Evolutionary conservation across 1,140 invertebrate species (phyloP), one percentile per base, ranked within the genome.

Genomic region (Sitophilus oryzae): DNA sequence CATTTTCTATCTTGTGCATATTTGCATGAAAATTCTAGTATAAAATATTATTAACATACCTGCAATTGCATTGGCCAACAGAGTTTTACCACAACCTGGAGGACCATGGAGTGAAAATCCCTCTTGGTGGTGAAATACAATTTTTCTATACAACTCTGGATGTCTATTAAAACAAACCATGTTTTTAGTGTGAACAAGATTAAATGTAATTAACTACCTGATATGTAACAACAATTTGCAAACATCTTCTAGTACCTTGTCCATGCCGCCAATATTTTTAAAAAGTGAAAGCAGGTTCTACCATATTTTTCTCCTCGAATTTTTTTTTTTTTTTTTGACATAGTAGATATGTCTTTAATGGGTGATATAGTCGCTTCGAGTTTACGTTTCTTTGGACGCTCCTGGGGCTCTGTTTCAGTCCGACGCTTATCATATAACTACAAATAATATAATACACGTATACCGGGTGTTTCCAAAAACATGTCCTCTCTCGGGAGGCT

Each of bases 41-140:
- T 30, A 30, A 30, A 30, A 30, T 11, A 11, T 30, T 30, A 30
- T 30, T 30, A 6, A 11, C 25, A 30, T 11, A 56, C 95, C 94
- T 47, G 94, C 91, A 62, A 98, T 89, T 19, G 93, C 93, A 74
- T 92, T 77, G 0, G 91, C 94, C 44, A 98, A 71, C 40, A 94
- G 76, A 5, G 91, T 93, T 76, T 98, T 97, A 0, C 93, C 92
- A 75, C 89, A 93, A 0, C 94, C 94, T 18, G 92, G 89, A 8
- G 93, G 93, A 0, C 94, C 94, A 74, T 93, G 89, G 38, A 96
- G 74, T 15, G 95, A 74, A 68, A 95, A 84, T 34, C n/a, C 93
- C 91, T 67, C 85, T 77, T 0, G 91, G 89, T 21, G 91, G 84
- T 49, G 83, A 83, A 57, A 93, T 80, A 6, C 91, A 36, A 94